These are phyloP conservation scores for Eidolon dupreanum DNA, from an alignment of 2,797 vertebrate species.

Conservation along the genomic window DNA sequence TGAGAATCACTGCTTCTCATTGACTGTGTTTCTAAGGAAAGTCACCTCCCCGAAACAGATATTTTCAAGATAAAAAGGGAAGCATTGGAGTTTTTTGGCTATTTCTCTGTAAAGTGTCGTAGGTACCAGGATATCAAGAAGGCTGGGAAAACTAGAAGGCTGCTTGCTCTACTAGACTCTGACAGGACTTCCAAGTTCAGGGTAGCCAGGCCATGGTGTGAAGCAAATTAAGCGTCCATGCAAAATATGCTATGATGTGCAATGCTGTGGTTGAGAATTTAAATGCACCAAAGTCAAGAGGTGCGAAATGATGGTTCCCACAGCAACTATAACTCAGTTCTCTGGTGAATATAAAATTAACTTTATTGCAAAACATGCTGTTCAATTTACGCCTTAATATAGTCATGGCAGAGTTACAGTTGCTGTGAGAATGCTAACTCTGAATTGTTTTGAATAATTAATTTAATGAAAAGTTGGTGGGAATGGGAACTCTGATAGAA, in stretches of 20 bases:
- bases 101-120: neutral
- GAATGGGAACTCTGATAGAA: slow-evolving; percentile 73
- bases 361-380: slow-evolving; percentile 81
- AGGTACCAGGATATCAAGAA: neutral
- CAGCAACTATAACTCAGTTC: slow-evolving; percentile 79
- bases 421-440: slow-evolving; percentile 74
- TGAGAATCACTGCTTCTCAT: neutral
- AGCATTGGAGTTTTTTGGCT: neutral
- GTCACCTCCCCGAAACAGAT: neutral
- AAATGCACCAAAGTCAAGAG: slow-evolving; percentile 77
- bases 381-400: slow-evolving; percentile 80
- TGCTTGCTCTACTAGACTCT: slow-evolving; percentile 50
- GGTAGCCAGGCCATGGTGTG: slow-evolving; percentile 23
- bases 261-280: slow-evolving; percentile 68
- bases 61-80: slow-evolving; percentile 22
- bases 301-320: slow-evolving; percentile 78
- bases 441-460: slow-evolving; percentile 75
- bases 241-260: slow-evolving; percentile 62
- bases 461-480: slow-evolving; percentile 72
- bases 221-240: slow-evolving; percentile 67
- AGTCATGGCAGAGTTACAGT: slow-evolving; percentile 70
- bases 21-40: neutral
- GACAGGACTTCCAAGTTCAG: slow-evolving; percentile 62
- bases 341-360: slow-evolving; percentile 82
- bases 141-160: slow-evolving; percentile 33